Evolutionary conservation across 2,888 invertebrate genomes (phyloP).

Genomic region (Drosophila macrospina): DNA sequence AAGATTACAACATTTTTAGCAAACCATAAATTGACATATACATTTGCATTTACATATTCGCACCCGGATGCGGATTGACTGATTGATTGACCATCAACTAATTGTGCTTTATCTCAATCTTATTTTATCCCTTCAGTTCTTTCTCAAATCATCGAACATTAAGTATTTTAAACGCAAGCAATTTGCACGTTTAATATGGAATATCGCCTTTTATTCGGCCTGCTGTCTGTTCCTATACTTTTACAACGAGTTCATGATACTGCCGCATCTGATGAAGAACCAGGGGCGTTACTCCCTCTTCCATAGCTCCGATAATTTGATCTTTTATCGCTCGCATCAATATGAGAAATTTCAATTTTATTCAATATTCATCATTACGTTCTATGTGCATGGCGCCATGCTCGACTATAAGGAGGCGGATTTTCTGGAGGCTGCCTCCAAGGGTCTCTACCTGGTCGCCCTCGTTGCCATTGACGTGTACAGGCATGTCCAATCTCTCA

Average conservation of each 20-base stretch:
- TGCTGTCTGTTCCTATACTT: constrained; percentile 83
- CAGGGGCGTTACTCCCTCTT: constrained; percentile 84
- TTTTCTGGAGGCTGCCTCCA: constrained; percentile 82
- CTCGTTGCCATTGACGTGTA: constrained; percentile 82
- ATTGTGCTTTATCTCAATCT: background rate
- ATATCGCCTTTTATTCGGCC: constrained; percentile 84
- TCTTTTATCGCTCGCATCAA: constrained; percentile 84
- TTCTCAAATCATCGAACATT: constrained; percentile 83
- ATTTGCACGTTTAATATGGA: constrained; percentile 84
- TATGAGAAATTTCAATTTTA: constrained; percentile 85
- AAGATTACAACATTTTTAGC: background rate
- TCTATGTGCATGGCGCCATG: constrained; percentile 83
- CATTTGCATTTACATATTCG: background rate
- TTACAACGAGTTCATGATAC: constrained; percentile 84
- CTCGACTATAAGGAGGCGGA: constrained; percentile 84
- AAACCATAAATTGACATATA: background rate
- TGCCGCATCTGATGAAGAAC: constrained; percentile 83
- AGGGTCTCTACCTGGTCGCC: constrained; percentile 81
- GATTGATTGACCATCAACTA: constrained; percentile 2
- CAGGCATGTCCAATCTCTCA: constrained; percentile 65
- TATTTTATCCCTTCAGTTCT: constrained; percentile 69
- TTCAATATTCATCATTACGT: constrained; percentile 84
- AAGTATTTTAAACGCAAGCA: constrained; percentile 84
- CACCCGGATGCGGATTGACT: background rate
- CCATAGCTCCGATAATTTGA: constrained; percentile 84